A percentile compares a stretch with the other conserved stretches of the same genome.
Conservation (phyloP, 2,797 vertebrate genomes). For the Distichodus sexfasciatus region DNA sequence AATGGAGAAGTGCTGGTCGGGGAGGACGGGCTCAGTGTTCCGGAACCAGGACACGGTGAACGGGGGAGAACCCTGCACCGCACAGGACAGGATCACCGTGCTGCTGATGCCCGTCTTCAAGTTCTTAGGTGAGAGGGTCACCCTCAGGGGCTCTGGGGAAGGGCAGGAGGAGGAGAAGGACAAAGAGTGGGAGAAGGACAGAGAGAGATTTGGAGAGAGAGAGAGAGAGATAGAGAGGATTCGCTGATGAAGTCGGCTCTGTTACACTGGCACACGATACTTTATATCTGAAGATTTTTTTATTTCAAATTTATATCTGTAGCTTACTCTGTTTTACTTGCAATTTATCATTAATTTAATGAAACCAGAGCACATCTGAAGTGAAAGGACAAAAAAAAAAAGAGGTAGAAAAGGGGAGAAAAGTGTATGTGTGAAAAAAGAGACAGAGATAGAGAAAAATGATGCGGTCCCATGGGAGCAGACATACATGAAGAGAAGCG, state of each 20-base stretch:
- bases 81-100: conserved; percentile 93
- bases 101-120: conserved; percentile 97
- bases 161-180: not conserved
- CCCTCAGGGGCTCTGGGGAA: conserved; percentile 85
- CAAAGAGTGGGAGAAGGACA: not conserved
- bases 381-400: not conserved
- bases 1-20: conserved; percentile 93
- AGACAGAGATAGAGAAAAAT: not conserved
- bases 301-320: no score
- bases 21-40: conserved; percentile 88
- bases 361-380: not conserved
- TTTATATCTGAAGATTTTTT: no score
- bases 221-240: not conserved
- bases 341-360: no score
- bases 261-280: no score
- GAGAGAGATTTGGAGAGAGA: conserved; percentile 1
- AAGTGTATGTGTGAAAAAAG: no score
- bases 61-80: conserved; percentile 90
- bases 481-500: not conserved
- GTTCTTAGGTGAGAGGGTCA: conserved; percentile 96
- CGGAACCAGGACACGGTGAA: conserved; percentile 93
- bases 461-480: not conserved
- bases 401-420: not conserved
- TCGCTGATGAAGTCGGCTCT: no score
- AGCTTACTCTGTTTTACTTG: no score